Base-by-base conservation (phyloP, 2,888 invertebrate species). In the Abscondita cerata region DNA sequence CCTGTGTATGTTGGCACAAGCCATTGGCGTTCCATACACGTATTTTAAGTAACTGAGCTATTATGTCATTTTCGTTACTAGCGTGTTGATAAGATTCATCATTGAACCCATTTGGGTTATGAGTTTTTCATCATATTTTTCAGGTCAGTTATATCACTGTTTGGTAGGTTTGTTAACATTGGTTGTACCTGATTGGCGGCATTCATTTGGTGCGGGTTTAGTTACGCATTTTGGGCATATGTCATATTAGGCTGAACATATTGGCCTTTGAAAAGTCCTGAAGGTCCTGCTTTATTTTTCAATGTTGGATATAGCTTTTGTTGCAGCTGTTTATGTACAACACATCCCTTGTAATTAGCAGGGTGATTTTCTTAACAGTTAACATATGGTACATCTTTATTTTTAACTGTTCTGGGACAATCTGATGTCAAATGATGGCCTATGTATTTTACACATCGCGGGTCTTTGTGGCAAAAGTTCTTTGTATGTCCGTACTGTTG, bases 341-440 rank as follows among this genome's bases (percentile, higher is more conserved):
- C n/a, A n/a, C n/a, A n/a, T n/a, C n/a, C n/a, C n/a, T n/a, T n/a
- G 31, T 31, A 31, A 31, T 31, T 40, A 40, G 40, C 40, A 40
- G 40, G 40, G n/a, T 40, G 6, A 40, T 40, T 40, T 31, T 31
- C 31, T 31, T 31, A 6, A 9, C 31, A 31, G 31, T 31, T 31
- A 31, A 31, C 31, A 31, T 9, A 31, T 31, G 4, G 31, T 9
- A 31, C 31, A n/a, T 34, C 25, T 13, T 12, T 9, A 34, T 51
- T 36, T 36, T 51, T 51, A 34, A 34, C 34, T 51, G 31, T n/a
- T 40, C 40, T 40, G 13, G 40, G 40, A 40, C 44, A 44, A 18
- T 44, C 44, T 8, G 44, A 44, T 13, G 13, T 44, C 36, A 36
- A 36, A 36, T 36, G 36, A 36, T 36, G 36, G 36, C 36, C 36